These are phyloP conservation scores for Apostichopus japonicus DNA, from an alignment of 35 echinoderm and acorn worm species.

Conservation along the genomic window DNA sequence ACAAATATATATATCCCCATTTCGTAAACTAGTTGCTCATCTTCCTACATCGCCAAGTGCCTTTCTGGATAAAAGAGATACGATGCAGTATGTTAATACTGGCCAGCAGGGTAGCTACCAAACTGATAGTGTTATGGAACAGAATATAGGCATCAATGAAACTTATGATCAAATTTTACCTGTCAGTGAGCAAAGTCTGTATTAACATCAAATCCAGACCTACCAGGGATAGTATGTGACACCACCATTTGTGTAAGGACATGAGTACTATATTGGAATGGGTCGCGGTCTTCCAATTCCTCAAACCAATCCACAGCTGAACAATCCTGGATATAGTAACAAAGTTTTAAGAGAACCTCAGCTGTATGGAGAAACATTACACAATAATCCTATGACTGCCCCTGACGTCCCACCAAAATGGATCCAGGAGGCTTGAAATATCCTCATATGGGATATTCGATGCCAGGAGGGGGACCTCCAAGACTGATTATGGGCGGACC, in stretches of 20 bases:
- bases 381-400: not conserved
- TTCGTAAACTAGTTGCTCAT: not conserved
- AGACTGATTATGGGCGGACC: not conserved
- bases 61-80: no score
- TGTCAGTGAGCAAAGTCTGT: not conserved
- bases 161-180: not conserved
- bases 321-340: not conserved
- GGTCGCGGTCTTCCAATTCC: not conserved
- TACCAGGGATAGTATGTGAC: not conserved
- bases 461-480: not conserved
- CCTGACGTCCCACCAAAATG: no score
- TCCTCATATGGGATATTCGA: no score
- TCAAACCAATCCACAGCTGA: not conserved
- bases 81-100: constrained; percentile 22
- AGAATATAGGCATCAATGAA: not conserved
- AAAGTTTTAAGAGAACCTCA: not conserved
- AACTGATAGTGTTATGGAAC: not conserved
- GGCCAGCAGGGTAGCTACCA: not conserved
- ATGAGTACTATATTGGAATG: not conserved
- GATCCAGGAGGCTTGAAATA: no score
- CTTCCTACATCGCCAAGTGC: not conserved
- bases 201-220: not conserved
- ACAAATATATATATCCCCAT: not conserved
- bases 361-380: not conserved
- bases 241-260: not conserved